These are phyloP conservation scores for Leptopilina syphax DNA, from an alignment of 2,888 invertebrate genomes.

Conservation along the genomic window DNA sequence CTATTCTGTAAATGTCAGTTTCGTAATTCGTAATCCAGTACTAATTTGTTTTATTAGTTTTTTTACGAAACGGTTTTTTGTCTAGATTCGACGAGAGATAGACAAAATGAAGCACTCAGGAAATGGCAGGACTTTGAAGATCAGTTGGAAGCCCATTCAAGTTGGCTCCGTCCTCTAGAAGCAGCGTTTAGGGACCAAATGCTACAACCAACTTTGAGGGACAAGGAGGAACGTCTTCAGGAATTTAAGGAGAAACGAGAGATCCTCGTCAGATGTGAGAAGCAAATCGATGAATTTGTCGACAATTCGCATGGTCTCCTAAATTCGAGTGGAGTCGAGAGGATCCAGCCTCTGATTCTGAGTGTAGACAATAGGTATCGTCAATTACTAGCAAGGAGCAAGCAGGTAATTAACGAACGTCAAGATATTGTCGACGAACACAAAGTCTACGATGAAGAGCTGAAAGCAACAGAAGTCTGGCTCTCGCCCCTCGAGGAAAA, in stretches of 20 bases:
- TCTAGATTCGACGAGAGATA: slow-evolving; percentile 82
- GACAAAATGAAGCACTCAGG: slow-evolving; percentile 85
- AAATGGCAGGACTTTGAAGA: slow-evolving; percentile 94
- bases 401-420: slow-evolving; percentile 92
- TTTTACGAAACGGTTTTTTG: slow-evolving; percentile 1
- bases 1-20: no score
- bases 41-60: no score
- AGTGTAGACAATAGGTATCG: slow-evolving; percentile 94
- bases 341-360: slow-evolving; percentile 90
- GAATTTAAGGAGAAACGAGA: slow-evolving; percentile 86
- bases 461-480: slow-evolving; percentile 87
- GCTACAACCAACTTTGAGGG: slow-evolving; percentile 87
- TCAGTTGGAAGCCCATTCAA: slow-evolving; percentile 87
- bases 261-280: slow-evolving; percentile 87
- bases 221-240: slow-evolving; percentile 87
- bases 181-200: slow-evolving; percentile 91
- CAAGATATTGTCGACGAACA: slow-evolving; percentile 91
- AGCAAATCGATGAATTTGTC: slow-evolving; percentile 91
- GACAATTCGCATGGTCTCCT: slow-evolving; percentile 93
- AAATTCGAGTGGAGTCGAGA: slow-evolving; percentile 89
- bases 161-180: slow-evolving; percentile 93
- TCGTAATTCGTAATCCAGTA: no score
- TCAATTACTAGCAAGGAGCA: slow-evolving; percentile 87
- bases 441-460: slow-evolving; percentile 85
- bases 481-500: slow-evolving; percentile 86